Base-by-base conservation (phyloP, 2,113 vertebrate species). In the Petrocephalus microphthalmus region DNA sequence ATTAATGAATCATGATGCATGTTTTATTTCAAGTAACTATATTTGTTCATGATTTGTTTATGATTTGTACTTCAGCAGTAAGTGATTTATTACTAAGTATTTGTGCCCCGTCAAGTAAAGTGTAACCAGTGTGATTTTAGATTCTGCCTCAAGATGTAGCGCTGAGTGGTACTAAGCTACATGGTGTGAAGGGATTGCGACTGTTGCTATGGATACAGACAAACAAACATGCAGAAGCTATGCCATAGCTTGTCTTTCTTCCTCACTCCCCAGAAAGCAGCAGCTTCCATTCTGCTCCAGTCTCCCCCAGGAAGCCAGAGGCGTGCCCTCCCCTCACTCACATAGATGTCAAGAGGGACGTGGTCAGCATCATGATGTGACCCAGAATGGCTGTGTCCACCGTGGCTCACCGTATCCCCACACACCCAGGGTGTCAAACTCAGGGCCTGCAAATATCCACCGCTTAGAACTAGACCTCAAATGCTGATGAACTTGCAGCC, bases 361-460 rank as follows among this genome's bases (percentile, higher is more conserved):
- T 87, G 89, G 95, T 96, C 29, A 87, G 95, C 92, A 74, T 88
- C 20, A 4, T 2, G 51, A 54, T 22, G 13, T 29, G 60, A 37
- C 67, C 5, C 17, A 7, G 71, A 78, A 78, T 42, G 17, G 42
- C 6, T 17, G 7, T 19, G 15, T 42, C 33, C 33, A 19, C 29
- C n/a, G 17, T 78, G 17, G 1, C 33, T 74, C 22, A 5, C 33
- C 71, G 5, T 17, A 7, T 78, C 6, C 71, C 33, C 17, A 25
- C 4, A 33, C 42, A 42, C 37, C 54, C 47, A 52, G 42, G 42
- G 42, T 64, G n/a, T 49, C 47, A 49, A 49, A 49, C 47, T 49
- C 47, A 49, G 6, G 47, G 47, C 47, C 47, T 49, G 47, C 5
- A 7, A 49, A 49, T 49, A 3, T 6, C 47, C 47, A 49, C 5